Conservation (phyloP, 2,797 vertebrate species). For the Orestias chungarensis region DNA sequence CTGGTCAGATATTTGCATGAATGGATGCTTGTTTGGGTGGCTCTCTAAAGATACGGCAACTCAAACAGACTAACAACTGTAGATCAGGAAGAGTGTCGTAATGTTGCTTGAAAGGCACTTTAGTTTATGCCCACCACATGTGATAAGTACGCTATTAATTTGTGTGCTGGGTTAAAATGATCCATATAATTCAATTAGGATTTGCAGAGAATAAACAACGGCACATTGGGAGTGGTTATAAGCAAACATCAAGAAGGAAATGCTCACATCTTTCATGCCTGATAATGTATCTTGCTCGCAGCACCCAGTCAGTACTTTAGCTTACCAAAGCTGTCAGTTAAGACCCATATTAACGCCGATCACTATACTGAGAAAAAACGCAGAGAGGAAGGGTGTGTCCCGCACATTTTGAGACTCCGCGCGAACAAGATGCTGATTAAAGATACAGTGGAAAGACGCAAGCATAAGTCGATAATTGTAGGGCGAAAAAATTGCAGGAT, state of each 20-base stretch:
- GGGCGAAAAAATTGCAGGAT: neutral
- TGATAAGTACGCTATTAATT: neutral
- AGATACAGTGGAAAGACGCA: constrained; percentile 22
- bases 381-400: constrained; percentile 44
- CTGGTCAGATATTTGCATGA: constrained; percentile 51
- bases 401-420: constrained; percentile 32
- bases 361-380: constrained; percentile 24
- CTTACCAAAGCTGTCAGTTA: constrained; percentile 46
- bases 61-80: constrained; percentile 19
- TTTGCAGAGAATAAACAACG: neutral
- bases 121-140: neutral
- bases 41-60: constrained; percentile 27
- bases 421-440: constrained; percentile 45
- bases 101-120: neutral
- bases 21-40: constrained; percentile 33
- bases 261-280: constrained; percentile 40
- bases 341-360: constrained; percentile 49
- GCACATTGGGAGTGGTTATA: neutral
- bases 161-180: neutral
- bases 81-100: constrained; percentile 1
- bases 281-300: constrained; percentile 55
- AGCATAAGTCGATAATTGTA: neutral
- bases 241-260: constrained; percentile 27
- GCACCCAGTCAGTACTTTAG: constrained; percentile 28
- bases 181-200: neutral